A percentile compares a stretch with the other conserved stretches of the same genome.
Conservation (phyloP, 2,888 invertebrate species). For the Apodemia zela region DNA sequence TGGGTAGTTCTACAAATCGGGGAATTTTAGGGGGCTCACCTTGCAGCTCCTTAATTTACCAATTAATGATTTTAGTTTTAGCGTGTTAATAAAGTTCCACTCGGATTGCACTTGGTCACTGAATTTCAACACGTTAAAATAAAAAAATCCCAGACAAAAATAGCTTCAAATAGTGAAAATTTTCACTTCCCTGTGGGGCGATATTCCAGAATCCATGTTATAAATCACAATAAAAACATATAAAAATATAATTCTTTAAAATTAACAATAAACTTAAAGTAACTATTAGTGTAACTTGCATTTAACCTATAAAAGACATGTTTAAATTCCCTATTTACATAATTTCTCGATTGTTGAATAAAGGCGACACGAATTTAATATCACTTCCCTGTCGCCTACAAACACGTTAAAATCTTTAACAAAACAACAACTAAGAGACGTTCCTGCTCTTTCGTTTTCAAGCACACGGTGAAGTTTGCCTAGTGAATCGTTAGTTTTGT, state of each 20-base stretch:
- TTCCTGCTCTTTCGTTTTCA: no score
- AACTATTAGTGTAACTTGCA: slow-evolving; percentile 1
- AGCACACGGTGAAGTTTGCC: not conserved
- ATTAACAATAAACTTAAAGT: not conserved
- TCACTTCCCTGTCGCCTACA: no score
- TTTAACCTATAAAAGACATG: not conserved
- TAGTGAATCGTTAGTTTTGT: not conserved
- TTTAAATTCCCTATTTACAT: not conserved
- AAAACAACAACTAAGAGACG: no score
- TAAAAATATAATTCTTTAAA: not conserved
- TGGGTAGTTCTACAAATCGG: not conserved
- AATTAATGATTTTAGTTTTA: not conserved
- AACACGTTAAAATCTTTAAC: not conserved
- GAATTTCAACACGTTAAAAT: not conserved
- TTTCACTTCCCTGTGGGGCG: not conserved
- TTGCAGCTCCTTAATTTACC: slow-evolving; percentile 7
- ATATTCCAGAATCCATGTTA: not conserved
- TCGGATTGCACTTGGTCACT: not conserved
- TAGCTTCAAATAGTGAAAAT: not conserved
- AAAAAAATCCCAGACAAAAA: not conserved
- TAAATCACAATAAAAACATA: not conserved
- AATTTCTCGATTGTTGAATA: not conserved
- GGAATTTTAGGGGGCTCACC: not conserved
- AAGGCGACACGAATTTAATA: not conserved
- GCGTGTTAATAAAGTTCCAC: not conserved